Evolutionary conservation across 2,888 invertebrate genomes (phyloP), one percentile per base, ranked within the genome.

Genomic region (Muschampia plurimacula): DNA sequence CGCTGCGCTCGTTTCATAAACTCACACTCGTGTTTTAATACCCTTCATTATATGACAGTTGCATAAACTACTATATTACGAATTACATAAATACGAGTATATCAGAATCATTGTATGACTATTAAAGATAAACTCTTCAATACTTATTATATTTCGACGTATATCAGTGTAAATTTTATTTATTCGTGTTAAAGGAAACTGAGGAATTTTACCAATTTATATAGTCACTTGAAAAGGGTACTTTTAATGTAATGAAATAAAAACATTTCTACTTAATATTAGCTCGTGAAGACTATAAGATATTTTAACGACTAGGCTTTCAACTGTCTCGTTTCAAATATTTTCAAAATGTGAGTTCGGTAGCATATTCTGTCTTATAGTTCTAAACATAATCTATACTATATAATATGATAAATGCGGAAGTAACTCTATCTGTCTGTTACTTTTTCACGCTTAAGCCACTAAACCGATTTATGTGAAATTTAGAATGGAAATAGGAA

Each of bases 191-290:
- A 76, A 75, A 77, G 67, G 73, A 74, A 78, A 81, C 74, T 68
- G 77, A 81, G 80, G 81, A 83, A 84, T 85, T 85, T 85, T 84
- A 84, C 82, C 82, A 77, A 82, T 81, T 83, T 81, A 81, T 80
- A 82, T 81, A 83, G 79, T 77, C 82, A 73, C 73, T 73, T 73
- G 84, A 83, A 80, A 88, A 89, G 87, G 86, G 88, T 89, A 89
- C 81, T 83, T 86, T 82, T 81, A 82, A 80, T 79, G 76, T 80
- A 80, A 81, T 73, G 75, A 78, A 83, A 82, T 76, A 78, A 28
- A 41, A 84, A 80, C 82, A 81, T 84, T 84, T 86, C 81, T 86
- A 86, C 82, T 77, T 84, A 82, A 68, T 67, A 72, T 86, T 82
- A 83, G 81, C 81, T 86, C 82, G 77, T 78, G 78, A 83, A 82